phyloP scores from a whole-genome alignment of 2,888 invertebrate genomes.

The Ellobium chinense region DNA sequence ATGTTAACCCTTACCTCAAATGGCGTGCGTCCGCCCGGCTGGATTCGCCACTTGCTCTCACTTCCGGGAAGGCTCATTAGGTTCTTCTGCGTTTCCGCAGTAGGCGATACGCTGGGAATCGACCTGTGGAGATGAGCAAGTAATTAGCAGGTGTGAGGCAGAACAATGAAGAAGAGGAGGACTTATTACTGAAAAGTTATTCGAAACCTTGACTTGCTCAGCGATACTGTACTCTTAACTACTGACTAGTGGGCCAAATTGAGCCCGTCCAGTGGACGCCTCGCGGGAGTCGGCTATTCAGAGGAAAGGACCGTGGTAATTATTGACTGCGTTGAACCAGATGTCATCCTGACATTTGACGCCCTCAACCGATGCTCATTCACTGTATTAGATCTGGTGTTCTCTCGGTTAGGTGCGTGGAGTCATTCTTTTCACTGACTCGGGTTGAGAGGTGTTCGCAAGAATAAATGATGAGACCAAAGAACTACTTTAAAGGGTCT shows the following conservation, averaged over 20 bases:
- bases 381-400: no score
- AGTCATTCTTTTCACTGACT: no score
- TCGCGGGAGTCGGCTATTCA: neutral
- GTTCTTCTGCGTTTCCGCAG: constrained; percentile 16
- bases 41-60: neutral
- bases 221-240: neutral
- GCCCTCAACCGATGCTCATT: neutral
- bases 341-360: neutral
- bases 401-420: no score
- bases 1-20: constrained; percentile 15
- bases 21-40: neutral
- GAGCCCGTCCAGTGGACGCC: neutral
- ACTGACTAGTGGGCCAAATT: neutral
- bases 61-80: constrained; percentile 31
- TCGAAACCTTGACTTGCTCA: neutral
- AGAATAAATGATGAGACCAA: no score
- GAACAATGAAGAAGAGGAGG: neutral
- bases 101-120: neutral
- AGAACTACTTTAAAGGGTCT: no score
- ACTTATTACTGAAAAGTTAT: neutral
- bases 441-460: no score
- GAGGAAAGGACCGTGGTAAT: neutral
- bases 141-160: neutral
- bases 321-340: neutral
- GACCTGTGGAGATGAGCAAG: neutral